phyloP scores from a whole-genome alignment of 2,888 invertebrate genomes.

The Lumbricus terrestris region DNA sequence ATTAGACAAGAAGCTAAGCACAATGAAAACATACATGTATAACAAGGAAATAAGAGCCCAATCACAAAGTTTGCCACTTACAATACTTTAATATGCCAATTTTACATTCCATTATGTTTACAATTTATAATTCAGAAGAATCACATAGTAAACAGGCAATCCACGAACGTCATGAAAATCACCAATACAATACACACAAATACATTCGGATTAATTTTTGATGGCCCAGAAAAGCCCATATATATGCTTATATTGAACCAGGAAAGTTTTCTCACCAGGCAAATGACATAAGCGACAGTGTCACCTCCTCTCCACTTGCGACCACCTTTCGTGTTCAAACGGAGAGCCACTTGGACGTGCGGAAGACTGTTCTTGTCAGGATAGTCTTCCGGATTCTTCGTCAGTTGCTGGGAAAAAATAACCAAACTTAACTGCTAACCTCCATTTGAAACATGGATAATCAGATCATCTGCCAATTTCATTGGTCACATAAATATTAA shows the following conservation, averaged over 20 bases:
- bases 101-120: neutral
- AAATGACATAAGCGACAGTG: conserved; percentile 91
- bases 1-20: neutral
- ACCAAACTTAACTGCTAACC: neutral
- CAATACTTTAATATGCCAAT: too few relatives aligned
- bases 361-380: conserved; percentile 77
- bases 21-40: neutral
- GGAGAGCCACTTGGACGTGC: conserved; percentile 87
- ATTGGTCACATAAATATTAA: neutral
- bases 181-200: neutral
- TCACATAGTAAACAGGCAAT: neutral
- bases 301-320: conserved; percentile 89
- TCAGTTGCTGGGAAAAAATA: conserved; percentile 73
- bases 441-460: neutral
- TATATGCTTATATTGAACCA: neutral
- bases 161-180: neutral
- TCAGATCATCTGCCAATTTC: neutral
- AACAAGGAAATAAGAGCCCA: neutral
- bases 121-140: neutral
- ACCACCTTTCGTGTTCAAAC: conserved; percentile 72
- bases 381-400: conserved; percentile 90
- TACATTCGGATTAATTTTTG: neutral
- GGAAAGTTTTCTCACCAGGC: conserved; percentile 66
- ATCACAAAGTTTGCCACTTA: neutral
- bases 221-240: neutral